These are phyloP conservation scores for Ciona savignyi DNA, from an alignment of 23 tunicate species.

Conservation along the genomic window DNA sequence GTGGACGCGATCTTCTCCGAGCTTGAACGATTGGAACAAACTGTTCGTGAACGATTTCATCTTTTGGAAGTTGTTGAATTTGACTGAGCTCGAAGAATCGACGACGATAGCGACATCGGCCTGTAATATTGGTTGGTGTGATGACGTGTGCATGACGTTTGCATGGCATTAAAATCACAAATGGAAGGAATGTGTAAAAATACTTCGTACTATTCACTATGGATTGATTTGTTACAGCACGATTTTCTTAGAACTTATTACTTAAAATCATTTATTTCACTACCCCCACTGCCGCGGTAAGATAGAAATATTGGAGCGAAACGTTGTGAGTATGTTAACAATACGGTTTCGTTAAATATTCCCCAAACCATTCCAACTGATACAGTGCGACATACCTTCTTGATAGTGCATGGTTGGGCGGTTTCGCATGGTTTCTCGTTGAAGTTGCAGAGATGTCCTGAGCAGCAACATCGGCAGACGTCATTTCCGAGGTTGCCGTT, in stretches of 20 bases:
- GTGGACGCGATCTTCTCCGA: slow-evolving; percentile 52
- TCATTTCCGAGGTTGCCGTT: slow-evolving; percentile 57
- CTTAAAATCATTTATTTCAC: too few species aligned
- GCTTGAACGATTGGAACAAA: slow-evolving; percentile 47
- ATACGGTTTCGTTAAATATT: too few species aligned
- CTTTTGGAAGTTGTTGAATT: slow-evolving; percentile 78
- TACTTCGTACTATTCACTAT: too few species aligned
- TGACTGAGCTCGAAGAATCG: slow-evolving; percentile 94
- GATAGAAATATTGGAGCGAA: too few species aligned
- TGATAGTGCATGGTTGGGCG: slow-evolving; percentile 21
- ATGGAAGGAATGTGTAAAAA: too few species aligned
- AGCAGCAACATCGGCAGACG: slow-evolving; percentile 98
- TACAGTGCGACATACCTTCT: slow-evolving; percentile 15
- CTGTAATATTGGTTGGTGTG: too few species aligned
- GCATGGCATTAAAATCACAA: too few species aligned
- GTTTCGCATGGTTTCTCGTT: slow-evolving; percentile 77
- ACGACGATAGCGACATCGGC: slow-evolving; percentile 84
- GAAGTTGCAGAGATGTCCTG: slow-evolving; percentile 89
- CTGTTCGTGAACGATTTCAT: slow-evolving; percentile 64
- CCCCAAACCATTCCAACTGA: background rate
- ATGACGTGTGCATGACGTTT: too few species aligned
- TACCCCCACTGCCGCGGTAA: too few species aligned
- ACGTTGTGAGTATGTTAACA: too few species aligned
- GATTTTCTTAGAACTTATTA: too few species aligned
- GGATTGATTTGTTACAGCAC: too few species aligned